These are phyloP conservation scores for Maccullochella peelii DNA, from an alignment of 2,113 vertebrate species.

Conservation along the genomic window DNA sequence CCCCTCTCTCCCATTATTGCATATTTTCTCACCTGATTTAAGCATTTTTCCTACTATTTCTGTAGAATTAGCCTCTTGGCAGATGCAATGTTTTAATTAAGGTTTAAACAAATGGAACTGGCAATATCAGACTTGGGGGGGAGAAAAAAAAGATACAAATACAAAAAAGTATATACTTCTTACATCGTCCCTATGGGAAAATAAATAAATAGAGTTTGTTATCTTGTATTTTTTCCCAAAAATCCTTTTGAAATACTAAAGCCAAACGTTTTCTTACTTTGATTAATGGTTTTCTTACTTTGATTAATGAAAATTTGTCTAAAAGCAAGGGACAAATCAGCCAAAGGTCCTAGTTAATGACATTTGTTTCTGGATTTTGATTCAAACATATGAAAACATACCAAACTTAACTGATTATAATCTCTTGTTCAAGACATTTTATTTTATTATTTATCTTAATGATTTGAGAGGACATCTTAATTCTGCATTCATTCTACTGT, in stretches of 20 bases:
- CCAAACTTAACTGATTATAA: background rate
- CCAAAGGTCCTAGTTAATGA: background rate
- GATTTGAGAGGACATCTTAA: background rate
- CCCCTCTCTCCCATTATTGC: constrained; percentile 39
- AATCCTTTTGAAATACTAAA: background rate
- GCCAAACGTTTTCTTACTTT: background rate
- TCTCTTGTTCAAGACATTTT: background rate
- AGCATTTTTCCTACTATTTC: background rate
- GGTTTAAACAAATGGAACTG: background rate
- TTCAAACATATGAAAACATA: background rate
- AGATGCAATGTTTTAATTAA: background rate
- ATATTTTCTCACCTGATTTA: constrained; percentile 37
- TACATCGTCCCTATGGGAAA: too few species aligned
- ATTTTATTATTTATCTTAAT: background rate
- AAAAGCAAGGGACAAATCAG: background rate
- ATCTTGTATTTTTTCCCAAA: background rate
- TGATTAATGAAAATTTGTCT: background rate
- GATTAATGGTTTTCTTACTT: background rate
- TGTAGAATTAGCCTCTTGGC: too few species aligned
- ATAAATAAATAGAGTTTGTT: too few species aligned
- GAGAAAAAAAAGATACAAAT: too few species aligned
- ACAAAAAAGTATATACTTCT: background rate
- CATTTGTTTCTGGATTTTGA: background rate
- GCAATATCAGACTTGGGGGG: too few species aligned
- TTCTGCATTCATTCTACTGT: background rate